These are phyloP conservation scores for Eudiplozoon nipponicum DNA, from an alignment of 2,888 invertebrate species.

Conservation along the genomic window DNA sequence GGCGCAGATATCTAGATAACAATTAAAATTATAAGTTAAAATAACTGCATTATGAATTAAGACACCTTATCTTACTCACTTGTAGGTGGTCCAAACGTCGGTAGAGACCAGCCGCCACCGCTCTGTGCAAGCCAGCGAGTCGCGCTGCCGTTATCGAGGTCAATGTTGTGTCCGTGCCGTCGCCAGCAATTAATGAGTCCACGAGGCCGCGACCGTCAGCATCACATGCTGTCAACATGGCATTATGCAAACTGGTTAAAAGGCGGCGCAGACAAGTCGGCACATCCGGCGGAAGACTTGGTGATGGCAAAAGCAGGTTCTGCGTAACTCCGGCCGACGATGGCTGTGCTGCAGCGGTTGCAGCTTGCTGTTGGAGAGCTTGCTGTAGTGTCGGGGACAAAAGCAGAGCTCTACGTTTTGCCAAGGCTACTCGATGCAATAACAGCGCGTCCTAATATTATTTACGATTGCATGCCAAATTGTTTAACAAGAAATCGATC, in stretches of 20 bases:
- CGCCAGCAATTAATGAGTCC: conserved; percentile 11
- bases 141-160: background rate
- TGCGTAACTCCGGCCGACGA: too few species aligned
- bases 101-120: conserved; percentile 37
- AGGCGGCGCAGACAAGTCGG: background rate
- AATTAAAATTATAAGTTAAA: too few species aligned
- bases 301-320: too few species aligned
- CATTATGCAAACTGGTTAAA: background rate
- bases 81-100: conserved; percentile 70
- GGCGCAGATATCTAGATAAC: too few species aligned
- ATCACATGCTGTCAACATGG: conserved; percentile 5
- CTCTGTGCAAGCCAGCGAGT: conserved; percentile 5
- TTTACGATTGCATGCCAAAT: too few species aligned
- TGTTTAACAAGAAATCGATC: too few species aligned
- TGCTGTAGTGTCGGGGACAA: background rate
- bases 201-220: conserved; percentile 11
- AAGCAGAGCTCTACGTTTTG: background rate
- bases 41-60: too few species aligned
- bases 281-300: background rate
- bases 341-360: too few species aligned
- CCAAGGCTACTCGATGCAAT: background rate
- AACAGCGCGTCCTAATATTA: background rate
- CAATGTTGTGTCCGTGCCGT: background rate
- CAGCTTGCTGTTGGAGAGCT: too few species aligned
- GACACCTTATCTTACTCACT: too few species aligned